Percentiles rank a stretch among this genome's conserved stretches.
Conservation (phyloP, 2,888 invertebrate species). For the Metallyticus violacea region DNA sequence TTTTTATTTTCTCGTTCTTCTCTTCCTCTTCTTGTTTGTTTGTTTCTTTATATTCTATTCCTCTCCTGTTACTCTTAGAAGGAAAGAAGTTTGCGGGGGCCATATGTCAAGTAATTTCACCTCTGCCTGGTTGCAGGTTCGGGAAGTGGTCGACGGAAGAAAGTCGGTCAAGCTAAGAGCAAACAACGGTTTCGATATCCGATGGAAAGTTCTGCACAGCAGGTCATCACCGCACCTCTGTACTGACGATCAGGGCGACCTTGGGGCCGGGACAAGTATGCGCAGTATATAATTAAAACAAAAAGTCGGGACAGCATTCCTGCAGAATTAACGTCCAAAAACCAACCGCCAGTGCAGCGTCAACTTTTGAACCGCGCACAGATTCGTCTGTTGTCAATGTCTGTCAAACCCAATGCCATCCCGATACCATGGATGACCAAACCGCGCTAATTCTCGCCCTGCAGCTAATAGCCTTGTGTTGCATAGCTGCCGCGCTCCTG, state of each 20-base stretch:
- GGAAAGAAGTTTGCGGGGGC: neutral
- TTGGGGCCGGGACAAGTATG: neutral
- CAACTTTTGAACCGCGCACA: neutral
- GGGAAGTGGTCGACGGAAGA: neutral
- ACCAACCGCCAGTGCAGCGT: neutral
- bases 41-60: no score
- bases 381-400: no score
- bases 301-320: no score
- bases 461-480: slow-evolving; percentile 76
- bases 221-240: neutral
- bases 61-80: neutral
- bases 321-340: no score
- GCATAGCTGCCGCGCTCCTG: slow-evolving; percentile 78
- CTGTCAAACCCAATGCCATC: no score
- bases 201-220: neutral
- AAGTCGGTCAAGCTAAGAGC: neutral
- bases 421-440: slow-evolving; percentile 69
- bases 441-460: slow-evolving; percentile 77
- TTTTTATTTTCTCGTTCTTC: no score
- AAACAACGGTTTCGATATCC: neutral
- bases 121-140: neutral
- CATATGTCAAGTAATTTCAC: neutral
- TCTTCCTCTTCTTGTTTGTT: no score
- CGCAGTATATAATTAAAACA: no score
- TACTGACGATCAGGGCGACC: neutral